Base-by-base conservation (phyloP, 2,888 invertebrate species). In the Nephrotoma appendiculata region DNA sequence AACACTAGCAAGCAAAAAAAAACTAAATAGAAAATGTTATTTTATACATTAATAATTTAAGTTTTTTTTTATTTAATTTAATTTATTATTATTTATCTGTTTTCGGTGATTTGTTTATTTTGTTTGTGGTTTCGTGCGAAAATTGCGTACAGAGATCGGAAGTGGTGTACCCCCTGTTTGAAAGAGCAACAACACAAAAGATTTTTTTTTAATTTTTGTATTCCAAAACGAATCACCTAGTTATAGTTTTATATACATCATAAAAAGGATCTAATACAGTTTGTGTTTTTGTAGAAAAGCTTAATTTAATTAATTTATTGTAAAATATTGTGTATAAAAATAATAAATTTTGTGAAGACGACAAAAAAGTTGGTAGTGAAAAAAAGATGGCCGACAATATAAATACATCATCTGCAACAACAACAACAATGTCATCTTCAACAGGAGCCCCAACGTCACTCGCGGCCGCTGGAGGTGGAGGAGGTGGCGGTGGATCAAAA, bases 341-440 rank as follows among this genome's bases (percentile, higher is more conserved):
- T 31, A 71, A 71, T 71, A 71, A 52, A 71, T 31, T 31, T 71
- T 31, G 71, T 71, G 71, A 71, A 71, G 71, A 71, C 71, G 9
- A 71, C 15, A 31, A 71, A 71, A 71, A 71, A 71, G 71, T 71
- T 71, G 31, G 71, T 71, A 71, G 71, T 71, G 71, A 71, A 71
- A 71, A 86, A 86, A 45, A 48, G 83, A 44, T 48, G 43, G 71
- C 15, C 86, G 45, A 84, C 84, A 88, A 87, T 86, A 88, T 87
- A 42, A 88, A 87, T 52, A 87, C 88, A 87, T 87, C 88, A 86
- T 87, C 87, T 86, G 87, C 87, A 41, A 87, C 87, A 31, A 86
- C 89, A 87, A 88, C 89, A 88, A 86, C 89, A 88, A 88, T 88
- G 87, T 87, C 87, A 86, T 86, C 88, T 41, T 87, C 83, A 88